Conservation (phyloP, 2,797 vertebrate genomes). For the Tokudaia tokunoshimensis region DNA sequence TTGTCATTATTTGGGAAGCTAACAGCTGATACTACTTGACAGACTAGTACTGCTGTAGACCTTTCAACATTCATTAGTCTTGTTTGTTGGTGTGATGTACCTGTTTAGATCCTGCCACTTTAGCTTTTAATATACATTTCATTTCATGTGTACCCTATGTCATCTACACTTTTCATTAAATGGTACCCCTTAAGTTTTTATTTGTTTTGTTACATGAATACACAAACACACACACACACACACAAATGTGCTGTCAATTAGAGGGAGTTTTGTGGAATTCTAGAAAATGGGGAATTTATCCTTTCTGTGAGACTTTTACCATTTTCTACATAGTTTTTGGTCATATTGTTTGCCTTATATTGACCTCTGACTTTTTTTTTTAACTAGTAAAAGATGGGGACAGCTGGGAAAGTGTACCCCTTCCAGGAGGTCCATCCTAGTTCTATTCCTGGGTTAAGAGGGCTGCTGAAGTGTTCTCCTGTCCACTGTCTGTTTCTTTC, state of each 20-base stretch:
- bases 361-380: neutral
- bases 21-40: neutral
- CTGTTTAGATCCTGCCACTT: neutral
- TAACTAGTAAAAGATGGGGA: neutral
- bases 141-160: neutral
- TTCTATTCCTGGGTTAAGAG: neutral
- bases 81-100: neutral
- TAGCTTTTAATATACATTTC: conserved; percentile 5
- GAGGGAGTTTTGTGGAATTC: neutral
- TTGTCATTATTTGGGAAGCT: neutral
- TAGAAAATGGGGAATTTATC: neutral
- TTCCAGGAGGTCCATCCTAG: neutral
- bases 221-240: neutral
- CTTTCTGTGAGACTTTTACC: conserved; percentile 21
- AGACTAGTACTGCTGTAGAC: neutral
- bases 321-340: neutral
- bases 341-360: neutral
- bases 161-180: neutral
- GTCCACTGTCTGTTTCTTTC: neutral
- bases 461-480: neutral
- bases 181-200: neutral
- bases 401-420: neutral
- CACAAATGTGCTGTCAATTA: neutral
- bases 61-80: neutral
- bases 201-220: neutral